Conservation (phyloP, 2,797 vertebrate species). For the Anableps anableps region DNA sequence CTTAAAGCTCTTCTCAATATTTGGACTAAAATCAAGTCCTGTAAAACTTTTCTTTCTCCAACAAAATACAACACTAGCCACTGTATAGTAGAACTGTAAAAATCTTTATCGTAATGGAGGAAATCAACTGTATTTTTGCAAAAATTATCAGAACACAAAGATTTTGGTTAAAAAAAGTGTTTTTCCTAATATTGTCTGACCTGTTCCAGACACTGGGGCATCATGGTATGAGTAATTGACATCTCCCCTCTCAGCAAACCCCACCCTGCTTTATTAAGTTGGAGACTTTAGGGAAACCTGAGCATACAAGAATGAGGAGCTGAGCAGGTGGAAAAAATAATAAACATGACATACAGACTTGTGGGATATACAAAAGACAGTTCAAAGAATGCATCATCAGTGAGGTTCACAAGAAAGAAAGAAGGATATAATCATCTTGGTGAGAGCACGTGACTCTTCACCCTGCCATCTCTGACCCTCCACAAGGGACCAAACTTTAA, state of each 20-base stretch:
- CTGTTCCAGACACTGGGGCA: background rate
- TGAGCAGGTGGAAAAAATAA: conserved; percentile 10
- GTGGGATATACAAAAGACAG: conserved; percentile 21
- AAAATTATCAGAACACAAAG: conserved; percentile 5
- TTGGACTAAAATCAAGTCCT: conserved; percentile 21
- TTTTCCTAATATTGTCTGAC: background rate
- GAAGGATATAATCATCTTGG: conserved; percentile 11
- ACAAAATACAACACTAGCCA: conserved; percentile 24
- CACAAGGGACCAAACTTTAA: conserved; percentile 30
- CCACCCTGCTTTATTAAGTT: conserved; percentile 12
- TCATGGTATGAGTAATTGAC: conserved; percentile 37
- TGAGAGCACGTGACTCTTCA: conserved; percentile 30
- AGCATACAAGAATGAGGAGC: conserved; percentile 13
- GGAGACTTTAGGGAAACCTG: conserved; percentile 39
- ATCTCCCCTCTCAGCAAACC: conserved; percentile 4
- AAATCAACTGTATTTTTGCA: conserved; percentile 12
- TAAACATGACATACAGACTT: conserved; percentile 10
- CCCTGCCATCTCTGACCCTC: conserved; percentile 39
- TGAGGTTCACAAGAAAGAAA: conserved; percentile 1
- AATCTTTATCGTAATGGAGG: conserved; percentile 1
- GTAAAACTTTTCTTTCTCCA: conserved; percentile 13
- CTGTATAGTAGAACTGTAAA: conserved; percentile 26
- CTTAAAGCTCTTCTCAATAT: conserved; percentile 21
- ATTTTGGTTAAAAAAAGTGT: background rate
- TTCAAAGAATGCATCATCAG: conserved; percentile 9